Evolutionary conservation across 2,888 invertebrate species (phyloP), one percentile per base, ranked within the genome.

Genomic region (Chydorus sphaericus): DNA sequence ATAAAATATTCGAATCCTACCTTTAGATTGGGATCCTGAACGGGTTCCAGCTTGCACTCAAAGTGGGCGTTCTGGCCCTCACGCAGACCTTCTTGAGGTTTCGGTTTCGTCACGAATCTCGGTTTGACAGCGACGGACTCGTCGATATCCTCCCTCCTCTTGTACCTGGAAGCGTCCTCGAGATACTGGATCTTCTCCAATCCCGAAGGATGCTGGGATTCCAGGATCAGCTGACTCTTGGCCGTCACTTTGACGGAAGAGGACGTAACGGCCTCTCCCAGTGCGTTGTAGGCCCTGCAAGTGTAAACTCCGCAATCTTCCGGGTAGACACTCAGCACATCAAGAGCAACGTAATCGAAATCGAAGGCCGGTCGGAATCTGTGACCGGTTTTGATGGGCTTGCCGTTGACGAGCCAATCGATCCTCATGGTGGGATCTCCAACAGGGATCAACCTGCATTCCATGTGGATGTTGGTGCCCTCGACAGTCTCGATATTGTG

Each of bases 241-340:
- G 89, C 88, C 66, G 62, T 44, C 61, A 62, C 57, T 23, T 48
- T 38, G 23, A 57, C 57, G 48, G 54, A 54, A 48, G 48, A 33
- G 0, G 90, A 87, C 4, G 94, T 92, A 6, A 90, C 86, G 20
- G 92, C 91, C 75, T 93, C 89, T 3, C 98, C 98, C 29, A 91
- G 77, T 66, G 86, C 85, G 69, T 97, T 98, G 57, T 88, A 83
- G 1, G 96, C 96, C 69, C 87, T 85, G 66, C 93, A 94, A 11
- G 91, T 91, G 69, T 96, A 97, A 0, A 92, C 87, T 18, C 96
- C 96, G 6, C 90, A 90, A 71, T 98, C 98, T 64, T 86, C 87
- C n/a, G 97, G 90, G 68, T 94, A 96, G 26, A 94, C 92, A 65
- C 93, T 92, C 23, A 96, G 75, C 53, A 98, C 80, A 71, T 97